Evolutionary conservation across 2,888 invertebrate genomes (phyloP).

Genomic region (Sepiola atlantica): DNA sequence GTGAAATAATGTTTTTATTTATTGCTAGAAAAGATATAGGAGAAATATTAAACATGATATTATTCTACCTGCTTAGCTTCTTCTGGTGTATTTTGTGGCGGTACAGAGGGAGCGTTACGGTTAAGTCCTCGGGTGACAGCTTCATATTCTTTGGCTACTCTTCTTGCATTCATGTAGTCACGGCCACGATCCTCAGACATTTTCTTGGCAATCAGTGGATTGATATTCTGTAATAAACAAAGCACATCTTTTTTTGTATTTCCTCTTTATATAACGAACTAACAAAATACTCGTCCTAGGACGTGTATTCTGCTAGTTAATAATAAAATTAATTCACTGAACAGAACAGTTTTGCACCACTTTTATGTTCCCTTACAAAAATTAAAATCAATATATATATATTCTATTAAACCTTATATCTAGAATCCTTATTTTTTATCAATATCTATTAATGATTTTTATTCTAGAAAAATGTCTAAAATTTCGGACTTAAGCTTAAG

Average conservation of each 20-base stretch:
- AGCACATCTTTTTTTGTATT: conserved; percentile 33
- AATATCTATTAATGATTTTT: too few relatives aligned
- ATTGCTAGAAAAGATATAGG: neutral
- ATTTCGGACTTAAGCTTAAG: too few relatives aligned
- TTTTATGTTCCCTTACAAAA: too few relatives aligned
- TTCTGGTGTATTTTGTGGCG: conserved; percentile 90
- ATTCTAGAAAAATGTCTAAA: too few relatives aligned
- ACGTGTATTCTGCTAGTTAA: too few relatives aligned
- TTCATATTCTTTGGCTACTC: conserved; percentile 97
- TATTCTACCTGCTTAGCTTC: conserved; percentile 88
- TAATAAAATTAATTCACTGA: too few relatives aligned
- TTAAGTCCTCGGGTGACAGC: conserved; percentile 94
- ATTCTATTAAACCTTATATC: too few relatives aligned
- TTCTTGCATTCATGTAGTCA: conserved; percentile 97
- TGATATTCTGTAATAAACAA: conserved; percentile 82
- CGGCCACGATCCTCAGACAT: conserved; percentile 95
- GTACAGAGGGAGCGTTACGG: conserved; percentile 94
- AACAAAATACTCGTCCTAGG: too few relatives aligned
- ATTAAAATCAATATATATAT: too few relatives aligned
- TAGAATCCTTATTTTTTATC: too few relatives aligned
- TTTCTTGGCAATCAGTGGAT: conserved; percentile 92
- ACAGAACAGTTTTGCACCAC: too few relatives aligned
- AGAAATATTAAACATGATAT: neutral
- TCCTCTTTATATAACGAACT: neutral
- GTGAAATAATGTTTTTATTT: neutral